Base-by-base conservation (phyloP, 2,113 vertebrate genomes). In the Antennarius striatus region DNA sequence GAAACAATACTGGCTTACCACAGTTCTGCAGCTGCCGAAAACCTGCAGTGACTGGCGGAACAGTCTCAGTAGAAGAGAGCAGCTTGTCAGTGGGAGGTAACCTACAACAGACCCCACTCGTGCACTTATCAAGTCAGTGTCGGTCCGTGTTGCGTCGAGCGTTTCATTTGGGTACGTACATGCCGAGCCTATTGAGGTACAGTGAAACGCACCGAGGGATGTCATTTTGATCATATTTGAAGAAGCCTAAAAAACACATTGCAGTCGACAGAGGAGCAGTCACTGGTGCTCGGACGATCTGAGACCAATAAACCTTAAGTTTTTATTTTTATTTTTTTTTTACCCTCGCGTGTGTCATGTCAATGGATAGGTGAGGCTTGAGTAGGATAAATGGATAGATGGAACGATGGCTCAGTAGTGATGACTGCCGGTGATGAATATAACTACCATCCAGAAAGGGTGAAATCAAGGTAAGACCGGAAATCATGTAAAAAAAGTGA, bases 31-130 rank as follows among this genome's bases (percentile, higher is more conserved):
- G 77, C 77, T 72, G 60, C 48, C 75, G 46, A 49, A 59, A 75
- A 76, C 72, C 78, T 30, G 69, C 88, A 80, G 77, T 66, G 77
- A 83, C 73, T 71, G 73, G 58, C 55, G 68, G 74, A 85, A 17
- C 82, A 68, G 71, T 75, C 73, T 80, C 75, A 82, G 70, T 70
- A 40, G 68, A 59, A 77, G 76, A 73, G 75, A 74, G 13, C 59
- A 67, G 72, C 68, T 73, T 75, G 82, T 83, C 84, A 84, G 84
- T 84, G 83, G 83, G 80, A 82, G 74, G 84, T 80, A 86, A 77
- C 84, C 86, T 80, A 82, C 77, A 81, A 10, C 63, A 84, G 77
- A 68, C 47, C 73, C 76, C 77, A 17, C 68, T 68, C 28, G 48
- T 73, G 61, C 66, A 58, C 63, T 81, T 52, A 79, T 78, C 78